phyloP scores from a whole-genome alignment of 2,888 invertebrate species.

The Liodrosophila aerea region DNA sequence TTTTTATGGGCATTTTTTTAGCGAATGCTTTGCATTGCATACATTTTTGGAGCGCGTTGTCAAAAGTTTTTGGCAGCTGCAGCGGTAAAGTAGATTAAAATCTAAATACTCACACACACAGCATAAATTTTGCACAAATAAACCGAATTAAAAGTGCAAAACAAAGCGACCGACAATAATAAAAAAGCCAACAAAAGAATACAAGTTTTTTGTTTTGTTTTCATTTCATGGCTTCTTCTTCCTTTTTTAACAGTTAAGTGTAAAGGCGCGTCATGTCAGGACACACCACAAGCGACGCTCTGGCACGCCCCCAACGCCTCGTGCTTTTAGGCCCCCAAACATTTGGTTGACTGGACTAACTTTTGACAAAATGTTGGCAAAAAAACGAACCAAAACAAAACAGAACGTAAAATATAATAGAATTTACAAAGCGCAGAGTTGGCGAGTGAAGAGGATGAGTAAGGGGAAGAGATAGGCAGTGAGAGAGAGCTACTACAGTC shows the following conservation, averaged over 20 bases:
- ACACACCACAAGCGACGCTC: slow-evolving; percentile 57
- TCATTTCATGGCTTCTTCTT: slow-evolving; percentile 1
- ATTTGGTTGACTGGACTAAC: slow-evolving; percentile 67
- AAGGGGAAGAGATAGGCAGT: too few relatives aligned
- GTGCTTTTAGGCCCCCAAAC: slow-evolving; percentile 4
- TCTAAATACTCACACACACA: slow-evolving; percentile 61
- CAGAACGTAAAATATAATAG: slow-evolving; percentile 18
- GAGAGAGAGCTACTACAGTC: slow-evolving; percentile 3
- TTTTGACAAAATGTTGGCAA: slow-evolving; percentile 69
- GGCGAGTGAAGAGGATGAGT: too few relatives aligned
- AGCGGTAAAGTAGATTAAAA: slow-evolving; percentile 75
- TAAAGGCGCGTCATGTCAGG: slow-evolving; percentile 74
- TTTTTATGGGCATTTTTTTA: slow-evolving; percentile 18
- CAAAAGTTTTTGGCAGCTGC: slow-evolving; percentile 73
- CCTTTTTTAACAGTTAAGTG: slow-evolving; percentile 66
- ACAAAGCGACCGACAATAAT: slow-evolving; percentile 56
- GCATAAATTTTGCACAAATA: slow-evolving; percentile 64
- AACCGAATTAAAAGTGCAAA: slow-evolving; percentile 73
- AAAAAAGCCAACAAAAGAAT: slow-evolving; percentile 6
- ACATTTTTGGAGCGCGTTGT: slow-evolving; percentile 55
- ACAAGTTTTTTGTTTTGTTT: not conserved
- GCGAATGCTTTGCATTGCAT: slow-evolving; percentile 33
- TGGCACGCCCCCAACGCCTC: slow-evolving; percentile 23
- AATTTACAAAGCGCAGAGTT: slow-evolving; percentile 23
- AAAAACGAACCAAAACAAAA: slow-evolving; percentile 18